Percentiles rank a stretch among this genome's conserved stretches.
Evolutionary conservation across 2,797 vertebrate species (phyloP).

Genomic region (Sebastes itinus): DNA sequence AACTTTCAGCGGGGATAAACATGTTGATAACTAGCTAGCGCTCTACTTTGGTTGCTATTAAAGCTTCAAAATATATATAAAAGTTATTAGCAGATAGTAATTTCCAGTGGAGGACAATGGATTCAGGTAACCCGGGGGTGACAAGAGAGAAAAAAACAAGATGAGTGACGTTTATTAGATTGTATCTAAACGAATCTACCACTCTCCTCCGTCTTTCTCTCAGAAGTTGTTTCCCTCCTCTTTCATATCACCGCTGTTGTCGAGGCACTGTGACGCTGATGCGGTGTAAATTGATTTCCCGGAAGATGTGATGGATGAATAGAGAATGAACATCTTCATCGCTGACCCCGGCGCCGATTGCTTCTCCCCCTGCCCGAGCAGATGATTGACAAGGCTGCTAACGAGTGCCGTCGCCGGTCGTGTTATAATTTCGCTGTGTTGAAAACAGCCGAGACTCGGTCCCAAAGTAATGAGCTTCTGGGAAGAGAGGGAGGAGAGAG

Average conservation of each 20-base stretch:
- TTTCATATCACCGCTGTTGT: conserved; percentile 67
- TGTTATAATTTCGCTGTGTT: conserved; percentile 72
- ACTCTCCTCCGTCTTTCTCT: conserved; percentile 51
- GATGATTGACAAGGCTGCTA: conserved; percentile 83
- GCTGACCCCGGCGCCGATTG: conserved; percentile 78
- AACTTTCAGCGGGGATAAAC: conserved; percentile 5
- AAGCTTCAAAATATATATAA: conserved; percentile 12
- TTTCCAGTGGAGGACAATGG: conserved; percentile 40
- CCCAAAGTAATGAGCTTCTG: conserved; percentile 73
- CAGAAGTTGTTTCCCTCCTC: conserved; percentile 68
- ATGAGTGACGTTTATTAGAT: conserved; percentile 79
- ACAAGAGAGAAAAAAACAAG: conserved; percentile 20
- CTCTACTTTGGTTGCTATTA: conserved; percentile 3
- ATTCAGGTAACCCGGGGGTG: conserved; percentile 40
- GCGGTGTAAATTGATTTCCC: conserved; percentile 83
- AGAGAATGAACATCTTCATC: conserved; percentile 81
- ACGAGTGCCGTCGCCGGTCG: conserved; percentile 81
- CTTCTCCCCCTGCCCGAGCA: conserved; percentile 57
- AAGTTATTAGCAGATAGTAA: conserved; percentile 46
- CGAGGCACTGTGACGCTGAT: conserved; percentile 72
- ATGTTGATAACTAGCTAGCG: background rate
- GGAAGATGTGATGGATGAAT: conserved; percentile 83
- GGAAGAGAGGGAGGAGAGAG: conserved; percentile 43
- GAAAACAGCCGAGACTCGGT: conserved; percentile 64
- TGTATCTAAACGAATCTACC: conserved; percentile 62